Percentiles rank a stretch among this genome's conserved stretches.
phyloP scores from a whole-genome alignment of 2,113 vertebrate genomes.

The Brachirus orientalis region DNA sequence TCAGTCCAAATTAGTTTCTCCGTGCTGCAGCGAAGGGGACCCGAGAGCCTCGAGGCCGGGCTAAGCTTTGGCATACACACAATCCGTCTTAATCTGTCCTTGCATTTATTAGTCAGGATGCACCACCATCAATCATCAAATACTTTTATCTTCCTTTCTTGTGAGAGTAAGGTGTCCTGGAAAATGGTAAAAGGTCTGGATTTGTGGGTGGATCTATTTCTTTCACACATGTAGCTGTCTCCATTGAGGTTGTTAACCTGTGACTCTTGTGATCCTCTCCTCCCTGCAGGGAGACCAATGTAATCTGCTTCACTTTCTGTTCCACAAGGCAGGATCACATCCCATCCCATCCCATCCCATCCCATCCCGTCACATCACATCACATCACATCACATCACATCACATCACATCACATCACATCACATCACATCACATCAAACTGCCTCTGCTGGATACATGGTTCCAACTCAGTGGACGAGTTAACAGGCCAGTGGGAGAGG shows the following conservation, averaged over 20 bases:
- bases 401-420: constrained; percentile 27
- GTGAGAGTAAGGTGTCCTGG: constrained; percentile 17
- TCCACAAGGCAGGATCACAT: constrained; percentile 34
- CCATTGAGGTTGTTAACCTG: constrained; percentile 33
- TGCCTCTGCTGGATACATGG: constrained; percentile 24
- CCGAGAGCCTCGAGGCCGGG: constrained; percentile 36
- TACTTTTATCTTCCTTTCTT: constrained; percentile 25
- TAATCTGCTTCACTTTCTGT: constrained; percentile 52
- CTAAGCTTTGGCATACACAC: constrained; percentile 52
- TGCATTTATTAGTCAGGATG: constrained; percentile 62
- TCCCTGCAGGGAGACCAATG: constrained; percentile 26
- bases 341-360: constrained; percentile 30
- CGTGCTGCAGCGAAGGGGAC: constrained; percentile 49
- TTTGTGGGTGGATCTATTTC: not conserved
- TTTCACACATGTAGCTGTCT: constrained; percentile 14
- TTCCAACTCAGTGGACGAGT: constrained; percentile 47
- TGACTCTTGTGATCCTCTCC: constrained; percentile 27
- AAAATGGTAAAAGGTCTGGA: constrained; percentile 20
- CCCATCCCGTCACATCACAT: too few species aligned
- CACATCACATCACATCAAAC: constrained; percentile 26
- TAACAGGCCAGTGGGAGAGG: constrained; percentile 23
- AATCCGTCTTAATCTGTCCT: constrained; percentile 70
- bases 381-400: constrained; percentile 26
- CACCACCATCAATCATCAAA: constrained; percentile 62
- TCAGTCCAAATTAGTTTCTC: constrained; percentile 59